phyloP scores from a whole-genome alignment of 2,888 invertebrate genomes.

The Noctua fimbriata region DNA sequence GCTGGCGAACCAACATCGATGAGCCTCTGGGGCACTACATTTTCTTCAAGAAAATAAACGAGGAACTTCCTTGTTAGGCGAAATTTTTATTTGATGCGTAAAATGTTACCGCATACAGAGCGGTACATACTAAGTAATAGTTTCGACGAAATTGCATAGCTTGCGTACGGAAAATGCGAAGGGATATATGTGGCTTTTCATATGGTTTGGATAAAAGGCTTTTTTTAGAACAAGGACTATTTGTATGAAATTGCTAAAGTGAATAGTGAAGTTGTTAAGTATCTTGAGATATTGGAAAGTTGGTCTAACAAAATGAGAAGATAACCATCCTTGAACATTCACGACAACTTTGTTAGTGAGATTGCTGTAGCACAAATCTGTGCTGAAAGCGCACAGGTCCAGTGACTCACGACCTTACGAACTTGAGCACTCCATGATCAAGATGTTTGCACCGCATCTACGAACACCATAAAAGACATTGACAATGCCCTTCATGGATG shows the following conservation, averaged over 20 bases:
- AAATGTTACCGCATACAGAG: conserved; percentile 19
- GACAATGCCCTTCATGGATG: neutral
- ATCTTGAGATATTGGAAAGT: neutral
- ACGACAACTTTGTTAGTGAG: neutral
- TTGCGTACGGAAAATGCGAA: neutral
- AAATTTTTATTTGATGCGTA: conserved; percentile 48
- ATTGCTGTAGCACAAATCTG: neutral
- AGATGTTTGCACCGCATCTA: neutral
- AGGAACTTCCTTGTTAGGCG: conserved; percentile 37
- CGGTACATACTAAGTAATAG: conserved; percentile 3
- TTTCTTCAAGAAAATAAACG: conserved; percentile 56
- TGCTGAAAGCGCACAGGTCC: neutral
- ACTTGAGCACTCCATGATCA: too few species aligned
- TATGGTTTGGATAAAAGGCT: neutral
- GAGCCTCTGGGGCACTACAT: conserved; percentile 44
- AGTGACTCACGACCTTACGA: neutral
- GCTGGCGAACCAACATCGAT: conserved; percentile 50
- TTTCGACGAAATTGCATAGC: conserved; percentile 12
- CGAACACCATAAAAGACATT: neutral
- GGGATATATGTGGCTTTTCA: neutral
- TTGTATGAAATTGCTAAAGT: neutral
- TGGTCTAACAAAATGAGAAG: neutral
- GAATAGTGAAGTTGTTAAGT: neutral
- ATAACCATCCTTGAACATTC: neutral
- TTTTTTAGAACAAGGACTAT: neutral